A percentile compares a stretch with the other conserved stretches of the same genome.
Conservation (phyloP, 2,888 invertebrate species). For the Ferrisia virgata region DNA sequence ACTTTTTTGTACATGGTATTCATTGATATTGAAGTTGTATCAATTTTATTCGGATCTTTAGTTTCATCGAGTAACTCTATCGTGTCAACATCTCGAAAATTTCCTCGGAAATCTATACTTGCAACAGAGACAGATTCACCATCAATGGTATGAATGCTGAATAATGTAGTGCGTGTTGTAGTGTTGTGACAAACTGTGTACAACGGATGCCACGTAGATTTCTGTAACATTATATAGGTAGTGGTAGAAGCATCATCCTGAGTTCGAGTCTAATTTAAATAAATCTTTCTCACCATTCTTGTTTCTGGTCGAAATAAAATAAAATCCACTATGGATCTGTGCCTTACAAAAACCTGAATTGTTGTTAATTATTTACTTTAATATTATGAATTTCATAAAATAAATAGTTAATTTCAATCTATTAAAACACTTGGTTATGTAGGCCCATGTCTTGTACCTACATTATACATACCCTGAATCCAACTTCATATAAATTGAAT, state of each 20-base stretch:
- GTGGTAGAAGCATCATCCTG: too few species aligned
- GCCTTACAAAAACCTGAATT: background rate
- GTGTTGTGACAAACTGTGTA: background rate
- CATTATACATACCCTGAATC: background rate
- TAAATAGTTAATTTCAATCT: background rate
- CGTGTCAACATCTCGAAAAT: background rate
- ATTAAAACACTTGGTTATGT: too few species aligned
- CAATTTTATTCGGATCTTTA: background rate
- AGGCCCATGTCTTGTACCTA: too few species aligned
- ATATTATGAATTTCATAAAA: background rate
- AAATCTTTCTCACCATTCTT: background rate
- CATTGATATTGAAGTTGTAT: background rate
- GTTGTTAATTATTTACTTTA: too few species aligned
- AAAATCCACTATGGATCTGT: background rate
- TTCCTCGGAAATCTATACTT: background rate
- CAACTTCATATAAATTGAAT: background rate
- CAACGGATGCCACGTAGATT: background rate
- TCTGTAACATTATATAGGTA: background rate
- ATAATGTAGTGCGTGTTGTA: background rate
- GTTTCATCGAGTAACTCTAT: background rate
- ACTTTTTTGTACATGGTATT: background rate
- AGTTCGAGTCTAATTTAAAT: too few species aligned
- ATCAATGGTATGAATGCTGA: background rate
- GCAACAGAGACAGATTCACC: background rate
- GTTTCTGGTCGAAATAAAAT: background rate